Evolutionary conservation across 92 coral and sea anemone genomes (phyloP), one percentile per base, ranked within the genome.

Genomic region (Muricea muricata): DNA sequence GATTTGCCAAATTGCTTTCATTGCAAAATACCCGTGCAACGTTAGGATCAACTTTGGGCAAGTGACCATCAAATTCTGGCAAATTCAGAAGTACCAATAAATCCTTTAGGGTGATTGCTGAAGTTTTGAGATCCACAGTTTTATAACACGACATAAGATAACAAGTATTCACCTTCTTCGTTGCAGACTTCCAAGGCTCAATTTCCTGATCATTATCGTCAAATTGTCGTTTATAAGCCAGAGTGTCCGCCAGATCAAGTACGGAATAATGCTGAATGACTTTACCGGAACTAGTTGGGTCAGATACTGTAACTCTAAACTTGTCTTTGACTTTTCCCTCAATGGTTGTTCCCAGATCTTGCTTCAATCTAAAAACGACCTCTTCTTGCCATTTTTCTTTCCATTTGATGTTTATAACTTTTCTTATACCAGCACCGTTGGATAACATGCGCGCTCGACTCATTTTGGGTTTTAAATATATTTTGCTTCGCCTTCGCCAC

Each of bases 131-230:
- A 74, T 93, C 94, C 18, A 93, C 85, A 18, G 93, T 93, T 26
- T 75, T 94, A 90, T 93, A 94, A 10, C 97, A 94, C 32, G 97
- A 93, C 98, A 93, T 93, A 63, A 94, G 60, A 78, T 89, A 89
- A 15, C 98, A 97, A 65, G 98, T 94, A 42, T 94, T 88, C 55
- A 94, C 97, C 89, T 94, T 94, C 91, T 92, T 94, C 42, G 96
- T 92, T 47, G 87, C 91, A 17, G 97, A 93, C 85, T 89, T 93
- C 87, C 93, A 89, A 6, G 97, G 97, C 29, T 94, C 98, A 73
- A 93, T 91, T 90, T 94, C 98, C 50, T 84, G 89, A 57, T 97
- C 95, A 61, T 87, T 47, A 80, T 82, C 57, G 70, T 93, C 97
- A 86, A 88, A 94, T 58, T 65, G 87, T 67, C 98, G 92, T 80